Evolutionary conservation across 2,888 invertebrate species (phyloP).

Genomic region (Pediacus dermestoides): DNA sequence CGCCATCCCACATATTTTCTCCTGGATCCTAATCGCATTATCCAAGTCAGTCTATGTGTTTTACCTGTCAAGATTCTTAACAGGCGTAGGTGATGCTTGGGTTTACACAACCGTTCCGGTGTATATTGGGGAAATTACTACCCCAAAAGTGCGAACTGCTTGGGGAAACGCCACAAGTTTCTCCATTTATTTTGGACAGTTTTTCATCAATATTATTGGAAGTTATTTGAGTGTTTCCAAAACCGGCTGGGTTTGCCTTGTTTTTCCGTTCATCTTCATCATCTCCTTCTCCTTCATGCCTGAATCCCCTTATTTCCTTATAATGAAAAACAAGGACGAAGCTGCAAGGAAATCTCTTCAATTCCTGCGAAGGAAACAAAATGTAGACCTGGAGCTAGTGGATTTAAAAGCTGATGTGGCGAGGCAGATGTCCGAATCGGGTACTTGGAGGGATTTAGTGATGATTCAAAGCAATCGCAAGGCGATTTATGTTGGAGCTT

Average conservation of each 20-base stretch:
- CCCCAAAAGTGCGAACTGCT: slow-evolving; percentile 36
- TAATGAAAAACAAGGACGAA: slow-evolving; percentile 31
- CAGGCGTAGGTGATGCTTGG: slow-evolving; percentile 34
- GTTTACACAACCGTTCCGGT: slow-evolving; percentile 33
- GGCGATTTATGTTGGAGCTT: slow-evolving; percentile 34
- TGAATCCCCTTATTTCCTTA: slow-evolving; percentile 49
- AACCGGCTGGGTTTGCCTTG: slow-evolving; percentile 56
- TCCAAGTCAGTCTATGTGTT: slow-evolving; percentile 34
- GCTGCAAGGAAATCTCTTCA: slow-evolving; percentile 33
- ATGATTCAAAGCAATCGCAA: slow-evolving; percentile 34
- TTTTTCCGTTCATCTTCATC: slow-evolving; percentile 57
- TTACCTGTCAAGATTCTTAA: slow-evolving; percentile 34
- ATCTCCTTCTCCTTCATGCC: slow-evolving; percentile 58
- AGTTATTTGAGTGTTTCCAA: slow-evolving; percentile 54
- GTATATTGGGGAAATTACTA: slow-evolving; percentile 38
- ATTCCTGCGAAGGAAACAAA: slow-evolving; percentile 27
- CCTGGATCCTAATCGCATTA: slow-evolving; percentile 30
- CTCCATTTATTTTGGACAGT: slow-evolving; percentile 32
- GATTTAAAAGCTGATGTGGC: slow-evolving; percentile 34
- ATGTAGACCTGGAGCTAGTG: slow-evolving; percentile 33
- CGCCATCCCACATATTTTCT: slow-evolving; percentile 32
- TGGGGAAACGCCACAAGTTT: slow-evolving; percentile 38
- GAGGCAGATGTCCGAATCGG: slow-evolving; percentile 40
- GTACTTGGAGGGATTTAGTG: slow-evolving; percentile 38
- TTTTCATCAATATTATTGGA: slow-evolving; percentile 52